These are phyloP conservation scores for Drosophila longiperda DNA, from an alignment of 2,888 invertebrate genomes.

Conservation along the genomic window DNA sequence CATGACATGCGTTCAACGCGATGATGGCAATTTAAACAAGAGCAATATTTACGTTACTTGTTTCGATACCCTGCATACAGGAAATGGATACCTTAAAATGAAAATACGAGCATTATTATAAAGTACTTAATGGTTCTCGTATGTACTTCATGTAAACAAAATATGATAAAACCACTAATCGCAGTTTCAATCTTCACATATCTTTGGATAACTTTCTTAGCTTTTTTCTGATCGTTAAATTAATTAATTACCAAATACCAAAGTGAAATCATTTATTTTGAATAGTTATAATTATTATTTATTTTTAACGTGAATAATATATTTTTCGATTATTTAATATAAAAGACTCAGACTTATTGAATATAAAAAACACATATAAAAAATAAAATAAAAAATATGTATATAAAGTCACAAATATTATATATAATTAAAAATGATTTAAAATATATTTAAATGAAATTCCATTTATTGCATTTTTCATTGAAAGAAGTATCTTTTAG, in stretches of 20 bases:
- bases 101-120: background rate
- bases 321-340: background rate
- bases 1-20: conserved; percentile 74
- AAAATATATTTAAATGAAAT: too few relatives aligned
- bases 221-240: background rate
- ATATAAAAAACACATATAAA: background rate
- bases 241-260: background rate
- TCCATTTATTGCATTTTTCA: background rate
- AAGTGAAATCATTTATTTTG: background rate
- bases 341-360: background rate
- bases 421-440: too few relatives aligned
- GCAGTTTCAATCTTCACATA: background rate
- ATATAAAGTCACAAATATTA: too few relatives aligned
- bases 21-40: conserved; percentile 79
- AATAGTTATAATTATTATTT: background rate
- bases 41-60: conserved; percentile 44
- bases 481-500: background rate
- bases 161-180: background rate
- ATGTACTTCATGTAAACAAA: background rate
- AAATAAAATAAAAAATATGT: background rate
- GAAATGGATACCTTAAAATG: background rate
- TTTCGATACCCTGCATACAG: conserved; percentile 10
- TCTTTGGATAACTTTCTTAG: background rate
- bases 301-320: background rate
- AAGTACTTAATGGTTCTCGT: background rate